Conservation (phyloP, 2,113 vertebrate genomes). For the Pseudolaguvia tuberculata region DNA sequence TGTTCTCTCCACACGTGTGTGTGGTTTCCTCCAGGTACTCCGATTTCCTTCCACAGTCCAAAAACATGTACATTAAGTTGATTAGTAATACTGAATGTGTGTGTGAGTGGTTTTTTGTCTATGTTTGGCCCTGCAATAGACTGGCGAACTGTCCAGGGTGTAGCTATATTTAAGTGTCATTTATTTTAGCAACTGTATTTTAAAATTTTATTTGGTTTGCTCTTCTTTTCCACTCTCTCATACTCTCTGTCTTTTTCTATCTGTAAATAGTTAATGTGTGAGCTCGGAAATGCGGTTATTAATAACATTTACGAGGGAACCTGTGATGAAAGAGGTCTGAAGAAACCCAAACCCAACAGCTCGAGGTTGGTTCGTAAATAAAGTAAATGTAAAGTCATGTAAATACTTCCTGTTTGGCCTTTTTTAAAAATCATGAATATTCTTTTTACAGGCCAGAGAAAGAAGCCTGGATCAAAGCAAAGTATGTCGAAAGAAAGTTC, state of each 20-base stretch:
- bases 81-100: too few relatives aligned
- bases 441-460: conserved; percentile 82
- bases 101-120: too few relatives aligned
- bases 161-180: too few relatives aligned
- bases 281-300: conserved; percentile 90
- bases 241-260: background rate
- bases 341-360: conserved; percentile 76
- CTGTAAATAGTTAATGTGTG: conserved; percentile 94
- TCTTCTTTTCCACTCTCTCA: background rate
- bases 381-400: background rate
- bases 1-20: too few relatives aligned
- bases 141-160: too few relatives aligned
- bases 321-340: conserved; percentile 76
- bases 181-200: too few relatives aligned
- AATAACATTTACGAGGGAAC: conserved; percentile 93
- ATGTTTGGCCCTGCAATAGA: too few relatives aligned
- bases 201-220: too few relatives aligned
- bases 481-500: conserved; percentile 92
- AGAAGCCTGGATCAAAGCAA: conserved; percentile 91
- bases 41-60: too few relatives aligned
- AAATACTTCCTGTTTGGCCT: background rate
- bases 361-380: conserved; percentile 63
- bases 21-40: too few relatives aligned
- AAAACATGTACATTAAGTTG: too few relatives aligned
- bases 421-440: background rate